phyloP scores from a whole-genome alignment of 2,113 vertebrate species.

The Clarias gariepinus region DNA sequence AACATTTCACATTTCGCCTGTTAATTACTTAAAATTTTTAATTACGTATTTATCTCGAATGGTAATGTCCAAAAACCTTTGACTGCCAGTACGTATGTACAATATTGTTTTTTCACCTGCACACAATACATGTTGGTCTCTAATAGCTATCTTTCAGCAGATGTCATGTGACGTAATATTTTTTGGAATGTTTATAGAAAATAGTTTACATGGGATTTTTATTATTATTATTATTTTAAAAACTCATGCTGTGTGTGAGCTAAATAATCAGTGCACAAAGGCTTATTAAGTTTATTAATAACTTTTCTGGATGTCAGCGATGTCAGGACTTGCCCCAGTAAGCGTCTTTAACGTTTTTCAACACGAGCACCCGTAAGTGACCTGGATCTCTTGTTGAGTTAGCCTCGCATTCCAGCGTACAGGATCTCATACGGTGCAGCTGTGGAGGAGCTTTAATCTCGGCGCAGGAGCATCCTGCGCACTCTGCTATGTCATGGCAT shows the following conservation, averaged over 20 bases:
- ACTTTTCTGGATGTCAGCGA: background rate
- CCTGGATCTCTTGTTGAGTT: conserved; percentile 16
- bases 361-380: background rate
- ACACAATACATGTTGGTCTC: background rate
- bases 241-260: background rate
- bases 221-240: background rate
- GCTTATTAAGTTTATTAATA: conserved; percentile 2
- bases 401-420: conserved; percentile 12
- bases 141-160: background rate
- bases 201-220: background rate
- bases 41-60: background rate
- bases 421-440: conserved; percentile 49
- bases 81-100: background rate
- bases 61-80: background rate
- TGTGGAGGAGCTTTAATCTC: conserved; percentile 53
- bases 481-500: conserved; percentile 29
- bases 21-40: background rate
- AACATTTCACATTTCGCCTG: background rate
- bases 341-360: conserved; percentile 8
- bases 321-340: background rate
- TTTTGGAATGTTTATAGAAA: background rate
- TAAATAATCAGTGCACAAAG: background rate
- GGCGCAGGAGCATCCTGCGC: conserved; percentile 39
- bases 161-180: background rate
- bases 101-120: background rate